phyloP scores from a whole-genome alignment of 2,888 invertebrate genomes.

The Heliconius hortense region DNA sequence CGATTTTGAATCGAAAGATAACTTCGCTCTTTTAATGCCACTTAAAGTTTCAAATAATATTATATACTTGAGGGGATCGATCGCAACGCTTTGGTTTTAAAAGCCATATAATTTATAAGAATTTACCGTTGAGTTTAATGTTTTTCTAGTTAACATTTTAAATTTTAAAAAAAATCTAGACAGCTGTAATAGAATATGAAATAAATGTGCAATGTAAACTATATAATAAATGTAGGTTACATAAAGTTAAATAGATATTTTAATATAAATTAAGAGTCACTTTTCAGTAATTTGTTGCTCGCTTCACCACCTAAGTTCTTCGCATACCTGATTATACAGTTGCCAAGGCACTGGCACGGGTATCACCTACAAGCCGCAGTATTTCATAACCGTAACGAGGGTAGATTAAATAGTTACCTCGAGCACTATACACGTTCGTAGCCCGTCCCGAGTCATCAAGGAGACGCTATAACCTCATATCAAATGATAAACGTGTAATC shows the following conservation, averaged over 20 bases:
- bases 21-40: constrained; percentile 38
- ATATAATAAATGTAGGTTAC: neutral
- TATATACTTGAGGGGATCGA: constrained; percentile 29
- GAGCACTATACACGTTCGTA: constrained; percentile 35
- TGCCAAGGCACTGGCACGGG: constrained; percentile 22
- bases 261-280: constrained; percentile 6
- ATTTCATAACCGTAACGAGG: constrained; percentile 42
- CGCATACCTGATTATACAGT: constrained; percentile 32
- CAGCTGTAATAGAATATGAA: neutral
- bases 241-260: neutral
- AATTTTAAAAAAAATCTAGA: neutral
- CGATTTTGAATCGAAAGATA: constrained; percentile 35
- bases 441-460: constrained; percentile 43
- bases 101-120: constrained; percentile 23
- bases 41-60: constrained; percentile 41
- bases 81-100: constrained; percentile 23
- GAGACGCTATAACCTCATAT: constrained; percentile 49
- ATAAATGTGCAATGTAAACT: neutral
- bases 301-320: constrained; percentile 15
- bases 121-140: neutral
- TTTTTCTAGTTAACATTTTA: neutral
- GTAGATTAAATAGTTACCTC: constrained; percentile 40
- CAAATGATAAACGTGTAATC: constrained; percentile 52
- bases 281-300: constrained; percentile 20
- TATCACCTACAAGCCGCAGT: constrained; percentile 34